A percentile compares a stretch with the other conserved stretches of the same genome.
Conservation (phyloP, 2,888 invertebrate genomes). For the Drosophila cyrtoloma region DNA sequence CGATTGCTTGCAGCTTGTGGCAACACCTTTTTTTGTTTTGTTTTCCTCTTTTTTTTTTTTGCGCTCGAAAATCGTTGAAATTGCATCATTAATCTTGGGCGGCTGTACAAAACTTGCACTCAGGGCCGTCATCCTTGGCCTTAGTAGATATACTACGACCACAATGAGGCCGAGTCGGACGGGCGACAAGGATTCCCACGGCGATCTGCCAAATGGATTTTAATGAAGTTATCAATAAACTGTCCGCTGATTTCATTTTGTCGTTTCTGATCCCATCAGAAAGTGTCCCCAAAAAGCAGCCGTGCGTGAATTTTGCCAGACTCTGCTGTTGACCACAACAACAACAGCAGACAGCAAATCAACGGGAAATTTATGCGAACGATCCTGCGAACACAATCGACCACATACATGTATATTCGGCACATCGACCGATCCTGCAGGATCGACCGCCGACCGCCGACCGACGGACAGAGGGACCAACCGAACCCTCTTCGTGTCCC, state of each 20-base stretch:
- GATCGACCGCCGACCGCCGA: not conserved
- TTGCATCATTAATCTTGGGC: slow-evolving; percentile 48
- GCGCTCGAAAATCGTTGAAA: slow-evolving; percentile 7
- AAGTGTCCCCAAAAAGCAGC: slow-evolving; percentile 48
- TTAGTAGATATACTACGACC: slow-evolving; percentile 8
- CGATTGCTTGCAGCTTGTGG: slow-evolving; percentile 54
- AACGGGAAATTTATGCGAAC: slow-evolving; percentile 64
- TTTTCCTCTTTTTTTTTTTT: not conserved
- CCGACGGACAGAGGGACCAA: slow-evolving; percentile 2
- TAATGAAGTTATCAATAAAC: slow-evolving; percentile 78
- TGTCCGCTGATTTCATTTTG: slow-evolving; percentile 15
- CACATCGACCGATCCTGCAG: slow-evolving; percentile 27
- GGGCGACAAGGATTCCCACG: slow-evolving; percentile 60
- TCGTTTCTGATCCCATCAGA: slow-evolving; percentile 37
- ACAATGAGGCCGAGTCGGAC: not conserved
- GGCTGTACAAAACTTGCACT: slow-evolving; percentile 26
- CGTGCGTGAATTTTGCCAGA: slow-evolving; percentile 69
- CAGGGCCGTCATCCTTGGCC: slow-evolving; percentile 2
- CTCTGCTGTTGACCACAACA: slow-evolving; percentile 50
- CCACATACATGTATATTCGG: not conserved
- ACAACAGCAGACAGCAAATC: slow-evolving; percentile 44
- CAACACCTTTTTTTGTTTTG: slow-evolving; percentile 42
- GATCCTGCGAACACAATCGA: slow-evolving; percentile 40
- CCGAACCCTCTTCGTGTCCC: not conserved
- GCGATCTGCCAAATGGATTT: slow-evolving; percentile 60